Base-by-base conservation (phyloP, 2,888 invertebrate genomes). In the Dinocampus coccinellae region DNA sequence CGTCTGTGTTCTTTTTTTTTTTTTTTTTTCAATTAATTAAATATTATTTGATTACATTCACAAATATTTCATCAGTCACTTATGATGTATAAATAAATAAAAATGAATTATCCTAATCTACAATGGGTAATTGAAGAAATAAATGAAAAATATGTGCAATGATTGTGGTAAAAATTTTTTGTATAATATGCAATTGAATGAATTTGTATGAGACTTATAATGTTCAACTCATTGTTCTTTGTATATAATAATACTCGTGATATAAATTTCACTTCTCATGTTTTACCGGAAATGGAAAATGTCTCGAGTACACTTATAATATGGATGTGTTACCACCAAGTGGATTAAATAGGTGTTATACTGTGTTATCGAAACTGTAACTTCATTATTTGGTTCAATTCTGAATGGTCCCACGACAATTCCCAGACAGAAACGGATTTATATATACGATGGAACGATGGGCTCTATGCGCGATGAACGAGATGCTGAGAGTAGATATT, bases 401-500 rank as follows among this genome's bases (percentile, higher is more conserved):
- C 42, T 42, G 42, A n/a, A 42, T 13, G 11, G 42, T n/a, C 42
- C 34, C 57, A 57, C 29, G 24, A 57, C 24, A 57, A 57, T 57
- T 29, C 29, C 24, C 7, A 4, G 29, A 57, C 57, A 26, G 29
- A 24, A 57, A 57, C 24, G 57, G 57, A 57, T 26, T 57, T 57
- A 26, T 57, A 57, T n/a, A 29, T 24, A 55, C 11, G 20, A 11
- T 55, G 13, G 29, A 16, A 29, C 29, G 62, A 62, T 39, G 26
- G 39, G 11, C 24, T 62, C n/a, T n/a, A n/a, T n/a, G 13, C 42
- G 22, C 42, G 62, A 39, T 24, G 39, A 24, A 24, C 20, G 63
- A 69, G 63, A 69, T 69, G 26, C 55, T 63, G 39, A 16, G 55
- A 69, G 69, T 57, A 47, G 69, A 69, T 62, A 69, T 63, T 57